Conservation (phyloP, 2,113 vertebrate species). For the Meleagris gallopavo region DNA sequence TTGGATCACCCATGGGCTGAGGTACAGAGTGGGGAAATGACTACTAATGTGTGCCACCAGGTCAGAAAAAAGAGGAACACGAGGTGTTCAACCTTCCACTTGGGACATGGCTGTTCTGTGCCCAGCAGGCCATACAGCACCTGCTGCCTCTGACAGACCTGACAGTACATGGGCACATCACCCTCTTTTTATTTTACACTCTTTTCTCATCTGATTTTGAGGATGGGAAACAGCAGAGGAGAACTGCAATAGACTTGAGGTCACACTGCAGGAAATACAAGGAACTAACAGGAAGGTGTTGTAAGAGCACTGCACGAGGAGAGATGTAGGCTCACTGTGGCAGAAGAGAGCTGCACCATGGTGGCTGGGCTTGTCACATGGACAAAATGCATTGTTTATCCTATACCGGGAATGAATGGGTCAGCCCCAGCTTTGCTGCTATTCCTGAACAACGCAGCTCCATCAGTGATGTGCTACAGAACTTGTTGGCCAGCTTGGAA, state of each 20-base stretch:
- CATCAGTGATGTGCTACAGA: neutral
- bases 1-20: neutral
- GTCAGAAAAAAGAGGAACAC: neutral
- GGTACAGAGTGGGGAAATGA: neutral
- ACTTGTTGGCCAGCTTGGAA: rapidly evolving
- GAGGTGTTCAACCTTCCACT: rapidly evolving
- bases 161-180: rapidly evolving
- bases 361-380: neutral
- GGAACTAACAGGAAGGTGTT: neutral
- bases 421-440: neutral
- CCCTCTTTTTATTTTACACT: neutral
- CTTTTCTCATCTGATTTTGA: neutral
- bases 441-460: neutral
- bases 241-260: neutral
- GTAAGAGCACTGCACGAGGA: neutral
- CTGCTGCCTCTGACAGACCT: neutral
- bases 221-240: neutral
- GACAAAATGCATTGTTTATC: neutral
- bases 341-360: neutral
- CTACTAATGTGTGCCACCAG: neutral
- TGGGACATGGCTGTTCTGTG: rapidly evolving
- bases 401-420: neutral
- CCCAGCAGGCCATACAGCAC: neutral
- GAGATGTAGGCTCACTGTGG: neutral
- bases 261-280: neutral